Evolutionary conservation across 2,113 vertebrate species (phyloP).

Genomic region (Nyctibius bracteatus): DNA sequence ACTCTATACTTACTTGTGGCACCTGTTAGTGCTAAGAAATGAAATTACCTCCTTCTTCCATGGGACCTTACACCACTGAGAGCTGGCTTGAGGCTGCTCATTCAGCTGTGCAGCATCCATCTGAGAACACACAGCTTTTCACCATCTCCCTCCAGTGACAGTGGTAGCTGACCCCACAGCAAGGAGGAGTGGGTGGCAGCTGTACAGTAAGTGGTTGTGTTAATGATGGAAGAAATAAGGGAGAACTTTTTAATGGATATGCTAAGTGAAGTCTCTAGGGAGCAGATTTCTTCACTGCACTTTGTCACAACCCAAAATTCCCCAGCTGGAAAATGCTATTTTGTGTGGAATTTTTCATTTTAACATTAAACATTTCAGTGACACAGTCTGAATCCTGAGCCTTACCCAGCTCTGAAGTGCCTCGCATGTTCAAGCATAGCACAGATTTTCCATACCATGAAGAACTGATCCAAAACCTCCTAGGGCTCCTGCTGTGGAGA

Average conservation of each 20-base stretch:
- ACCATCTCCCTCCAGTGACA: fast-evolving
- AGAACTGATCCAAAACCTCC: not conserved
- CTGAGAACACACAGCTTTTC: not conserved
- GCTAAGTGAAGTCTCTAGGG: not conserved
- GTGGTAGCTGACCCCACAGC: not conserved
- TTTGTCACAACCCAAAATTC: not conserved
- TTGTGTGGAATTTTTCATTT: not conserved
- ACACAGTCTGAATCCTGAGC: not conserved
- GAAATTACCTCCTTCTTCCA: not conserved
- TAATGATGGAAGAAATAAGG: not conserved
- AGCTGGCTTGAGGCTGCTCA: not conserved
- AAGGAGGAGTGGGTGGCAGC: not conserved
- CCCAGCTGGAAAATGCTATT: not conserved
- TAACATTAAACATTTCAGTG: not conserved
- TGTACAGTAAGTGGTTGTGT: not conserved
- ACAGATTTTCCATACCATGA: not conserved
- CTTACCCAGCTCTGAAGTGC: not conserved
- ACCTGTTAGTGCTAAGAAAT: not conserved
- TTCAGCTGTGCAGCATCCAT: not conserved
- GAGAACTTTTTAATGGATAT: not conserved
- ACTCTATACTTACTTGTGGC: not conserved
- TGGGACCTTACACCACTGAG: not conserved
- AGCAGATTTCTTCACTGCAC: not conserved
- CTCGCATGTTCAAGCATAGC: not conserved
- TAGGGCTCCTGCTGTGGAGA: not conserved